These are phyloP conservation scores for Syngnathus floridae DNA, from an alignment of 2,113 vertebrate genomes.

Conservation along the genomic window DNA sequence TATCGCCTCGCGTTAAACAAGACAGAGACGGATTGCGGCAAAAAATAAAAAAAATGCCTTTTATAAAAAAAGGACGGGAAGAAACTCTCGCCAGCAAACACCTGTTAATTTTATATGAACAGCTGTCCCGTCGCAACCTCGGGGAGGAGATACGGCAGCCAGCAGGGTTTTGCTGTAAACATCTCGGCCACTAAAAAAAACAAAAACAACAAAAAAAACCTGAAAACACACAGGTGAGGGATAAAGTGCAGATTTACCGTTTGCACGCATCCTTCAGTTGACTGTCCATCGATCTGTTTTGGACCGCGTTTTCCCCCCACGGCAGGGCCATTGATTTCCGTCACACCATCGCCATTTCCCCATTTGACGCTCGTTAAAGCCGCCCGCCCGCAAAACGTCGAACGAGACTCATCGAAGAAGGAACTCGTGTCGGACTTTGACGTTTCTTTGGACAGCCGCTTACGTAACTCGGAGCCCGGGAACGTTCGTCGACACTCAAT, in stretches of 20 bases:
- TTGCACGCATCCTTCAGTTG: neutral
- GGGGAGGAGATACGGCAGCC: constrained; percentile 16
- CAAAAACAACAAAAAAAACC: neutral
- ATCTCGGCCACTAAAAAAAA: constrained; percentile 17
- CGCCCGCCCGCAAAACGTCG: neutral
- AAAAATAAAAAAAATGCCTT: neutral
- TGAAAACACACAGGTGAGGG: neutral
- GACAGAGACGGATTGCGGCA: neutral
- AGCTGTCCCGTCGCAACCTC: constrained; percentile 40
- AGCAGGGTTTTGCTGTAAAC: constrained; percentile 32
- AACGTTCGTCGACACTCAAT: neutral
- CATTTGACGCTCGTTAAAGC: neutral
- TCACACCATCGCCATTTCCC: neutral
- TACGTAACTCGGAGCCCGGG: neutral
- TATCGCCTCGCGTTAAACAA: neutral
- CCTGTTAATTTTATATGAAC: constrained; percentile 49
- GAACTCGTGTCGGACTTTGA: neutral
- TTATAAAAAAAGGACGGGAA: neutral
- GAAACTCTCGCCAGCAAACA: constrained; percentile 36
- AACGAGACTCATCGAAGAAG: too few relatives aligned
- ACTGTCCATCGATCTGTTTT: constrained; percentile 12
- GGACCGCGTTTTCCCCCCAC: neutral
- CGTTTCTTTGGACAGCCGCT: neutral
- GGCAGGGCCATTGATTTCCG: constrained; percentile 12
- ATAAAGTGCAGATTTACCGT: neutral